Conservation (phyloP, 2,797 vertebrate species). For the Onychomys arenicola region DNA sequence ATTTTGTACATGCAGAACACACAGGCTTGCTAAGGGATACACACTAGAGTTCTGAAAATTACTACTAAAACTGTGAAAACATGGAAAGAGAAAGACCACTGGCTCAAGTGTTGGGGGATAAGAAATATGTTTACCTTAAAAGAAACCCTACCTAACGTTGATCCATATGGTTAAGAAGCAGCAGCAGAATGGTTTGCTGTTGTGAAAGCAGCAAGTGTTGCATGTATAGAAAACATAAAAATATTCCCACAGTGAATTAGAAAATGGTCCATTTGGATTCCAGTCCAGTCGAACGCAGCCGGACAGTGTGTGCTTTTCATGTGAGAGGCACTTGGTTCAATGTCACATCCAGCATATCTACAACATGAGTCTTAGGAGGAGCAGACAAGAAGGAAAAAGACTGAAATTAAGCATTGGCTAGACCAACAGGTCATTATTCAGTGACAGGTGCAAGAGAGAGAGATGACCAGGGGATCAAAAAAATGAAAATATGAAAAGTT, state of each 20-base stretch:
- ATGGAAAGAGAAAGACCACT: neutral
- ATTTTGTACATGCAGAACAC: neutral
- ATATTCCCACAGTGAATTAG: neutral
- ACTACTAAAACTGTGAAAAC: neutral
- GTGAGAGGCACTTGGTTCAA: neutral
- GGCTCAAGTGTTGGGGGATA: neutral
- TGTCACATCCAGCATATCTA: neutral
- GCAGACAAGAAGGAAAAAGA: neutral
- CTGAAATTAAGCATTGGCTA: no score
- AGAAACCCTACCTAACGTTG: neutral
- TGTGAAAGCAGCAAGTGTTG: neutral
- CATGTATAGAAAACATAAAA: neutral
- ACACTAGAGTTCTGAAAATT: conserved; percentile 10
- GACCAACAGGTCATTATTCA: neutral
- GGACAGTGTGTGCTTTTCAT: neutral
- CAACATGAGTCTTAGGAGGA: neutral
- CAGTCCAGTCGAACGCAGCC: neutral
- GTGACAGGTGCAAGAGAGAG: no score
- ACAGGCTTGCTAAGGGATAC: neutral
- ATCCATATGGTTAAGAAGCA: neutral
- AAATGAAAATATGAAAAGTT: neutral
- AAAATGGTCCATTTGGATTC: neutral
- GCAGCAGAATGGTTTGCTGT: neutral
- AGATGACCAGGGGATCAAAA: no score
- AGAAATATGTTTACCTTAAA: neutral